Evolutionary conservation across 2,797 vertebrate genomes (phyloP), one percentile per base, ranked within the genome.

Genomic region (Megaceryle alcyon): DNA sequence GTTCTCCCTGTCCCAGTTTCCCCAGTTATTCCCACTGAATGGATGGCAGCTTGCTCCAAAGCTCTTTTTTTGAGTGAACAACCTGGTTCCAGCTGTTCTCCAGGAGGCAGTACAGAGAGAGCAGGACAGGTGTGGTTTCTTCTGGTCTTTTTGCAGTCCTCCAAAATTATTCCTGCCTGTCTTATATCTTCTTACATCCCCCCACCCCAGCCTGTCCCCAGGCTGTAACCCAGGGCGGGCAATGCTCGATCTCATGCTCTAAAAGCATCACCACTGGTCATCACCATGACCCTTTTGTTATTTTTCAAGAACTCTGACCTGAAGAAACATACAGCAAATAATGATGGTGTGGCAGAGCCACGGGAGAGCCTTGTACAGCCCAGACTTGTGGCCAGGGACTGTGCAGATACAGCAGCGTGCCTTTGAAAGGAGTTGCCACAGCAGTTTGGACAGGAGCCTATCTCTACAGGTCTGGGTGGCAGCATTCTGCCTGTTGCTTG

Each of bases 201-300:
- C 1, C 31, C 41, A 48, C 9, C 51, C 28, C 51, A 53, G 12
- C 28, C 48, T 21, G 13, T 12, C 23, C 51, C 53, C 18, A 11
- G 7, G 20, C 8, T 35, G 2, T 29, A 49, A 26, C 9, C 37
- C 33, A 70, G 25, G 12, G 31, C 37, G 54, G 44, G 44, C 57
- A 69, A 48, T 1, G 2, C 63, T 81, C 13, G 2, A 25, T 85
- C 35, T 29, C 6, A 0, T 39, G 41, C 48, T 64, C 37, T 66
- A 35, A 64, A 82, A 56, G 7, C 31, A 31, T 77, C 82, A 43
- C 28, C 23, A 3, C n/a, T 26, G 37, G 44, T 11, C 56, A 80
- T 70, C 43, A 33, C 10, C 0, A 0, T 9, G n/a, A 49, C 31
- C 19, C 7, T 76, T 11, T 7, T 3, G 4, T 65, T 61, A 11